Evolutionary conservation across 2,113 vertebrate species (phyloP).

Genomic region (Myanophis thanlyinensis): DNA sequence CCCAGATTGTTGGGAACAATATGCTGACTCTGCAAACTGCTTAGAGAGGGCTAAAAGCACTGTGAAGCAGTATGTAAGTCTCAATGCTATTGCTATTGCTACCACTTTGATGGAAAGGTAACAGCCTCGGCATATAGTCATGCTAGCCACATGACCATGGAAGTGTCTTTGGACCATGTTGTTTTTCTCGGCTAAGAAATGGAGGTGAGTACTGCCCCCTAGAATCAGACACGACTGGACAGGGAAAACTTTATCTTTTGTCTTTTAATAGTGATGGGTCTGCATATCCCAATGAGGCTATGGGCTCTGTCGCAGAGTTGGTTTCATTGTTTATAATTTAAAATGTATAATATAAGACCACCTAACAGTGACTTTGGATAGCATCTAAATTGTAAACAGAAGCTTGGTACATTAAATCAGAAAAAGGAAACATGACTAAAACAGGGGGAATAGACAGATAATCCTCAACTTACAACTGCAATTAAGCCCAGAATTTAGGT

Average conservation of each 20-base stretch:
- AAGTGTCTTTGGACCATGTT: not conserved
- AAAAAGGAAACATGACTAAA: not conserved
- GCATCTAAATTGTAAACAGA: not conserved
- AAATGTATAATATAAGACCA: not conserved
- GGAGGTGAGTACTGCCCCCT: not conserved
- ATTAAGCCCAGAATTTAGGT: not conserved
- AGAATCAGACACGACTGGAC: not conserved
- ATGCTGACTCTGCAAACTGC: too few species aligned
- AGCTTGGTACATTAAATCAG: not conserved
- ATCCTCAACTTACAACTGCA: not conserved
- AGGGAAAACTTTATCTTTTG: not conserved
- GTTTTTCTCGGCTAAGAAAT: not conserved
- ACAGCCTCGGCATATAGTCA: too few species aligned
- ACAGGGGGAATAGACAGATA: not conserved
- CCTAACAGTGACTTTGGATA: not conserved
- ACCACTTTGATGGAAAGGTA: too few species aligned
- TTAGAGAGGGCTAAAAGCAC: too few species aligned
- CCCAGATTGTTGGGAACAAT: too few species aligned
- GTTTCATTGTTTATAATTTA: not conserved
- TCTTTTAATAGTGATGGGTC: not conserved
- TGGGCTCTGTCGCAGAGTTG: not conserved
- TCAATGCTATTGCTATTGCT: too few species aligned
- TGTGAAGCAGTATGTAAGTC: too few species aligned
- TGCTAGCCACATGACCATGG: not conserved
- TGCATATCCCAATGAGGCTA: not conserved